These are phyloP conservation scores for Campoplex nolae DNA, from an alignment of 2,888 invertebrate genomes.

Conservation along the genomic window DNA sequence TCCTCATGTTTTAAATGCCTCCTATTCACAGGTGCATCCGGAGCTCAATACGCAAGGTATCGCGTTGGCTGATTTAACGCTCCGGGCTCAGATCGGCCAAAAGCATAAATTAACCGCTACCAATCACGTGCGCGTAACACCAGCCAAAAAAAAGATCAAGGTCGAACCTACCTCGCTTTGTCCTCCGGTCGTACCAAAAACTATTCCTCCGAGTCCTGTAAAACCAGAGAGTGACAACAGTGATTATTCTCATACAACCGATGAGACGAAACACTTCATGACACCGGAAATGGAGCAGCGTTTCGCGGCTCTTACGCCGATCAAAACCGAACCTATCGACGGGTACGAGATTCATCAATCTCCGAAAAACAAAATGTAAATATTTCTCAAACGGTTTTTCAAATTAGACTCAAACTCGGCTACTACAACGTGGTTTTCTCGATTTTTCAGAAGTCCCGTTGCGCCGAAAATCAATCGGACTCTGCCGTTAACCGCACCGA, in stretches of 20 bases:
- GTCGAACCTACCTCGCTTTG: conserved; percentile 78
- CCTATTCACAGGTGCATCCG: conserved; percentile 87
- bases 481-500: conserved; percentile 63
- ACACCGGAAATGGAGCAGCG: conserved; percentile 76
- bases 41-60: conserved; percentile 92
- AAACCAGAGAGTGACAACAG: conserved; percentile 81
- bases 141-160: conserved; percentile 83
- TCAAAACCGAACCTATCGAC: conserved; percentile 80
- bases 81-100: conserved; percentile 84
- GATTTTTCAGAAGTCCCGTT: conserved; percentile 73
- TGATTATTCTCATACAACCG: conserved; percentile 80
- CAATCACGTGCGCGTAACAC: conserved; percentile 85
- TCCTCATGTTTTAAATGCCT: neutral
- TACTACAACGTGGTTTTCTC: neutral
- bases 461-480: conserved; percentile 71
- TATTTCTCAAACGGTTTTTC: neutral
- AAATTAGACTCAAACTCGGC: neutral
- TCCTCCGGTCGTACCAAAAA: conserved; percentile 77
- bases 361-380: conserved; percentile 75
- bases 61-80: conserved; percentile 89
- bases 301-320: conserved; percentile 70
- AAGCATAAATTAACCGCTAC: conserved; percentile 86
- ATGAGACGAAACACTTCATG: conserved; percentile 77
- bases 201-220: conserved; percentile 67
- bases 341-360: conserved; percentile 74